Base-by-base conservation (phyloP, 2,888 invertebrate genomes). In the Tetranychus piercei region DNA sequence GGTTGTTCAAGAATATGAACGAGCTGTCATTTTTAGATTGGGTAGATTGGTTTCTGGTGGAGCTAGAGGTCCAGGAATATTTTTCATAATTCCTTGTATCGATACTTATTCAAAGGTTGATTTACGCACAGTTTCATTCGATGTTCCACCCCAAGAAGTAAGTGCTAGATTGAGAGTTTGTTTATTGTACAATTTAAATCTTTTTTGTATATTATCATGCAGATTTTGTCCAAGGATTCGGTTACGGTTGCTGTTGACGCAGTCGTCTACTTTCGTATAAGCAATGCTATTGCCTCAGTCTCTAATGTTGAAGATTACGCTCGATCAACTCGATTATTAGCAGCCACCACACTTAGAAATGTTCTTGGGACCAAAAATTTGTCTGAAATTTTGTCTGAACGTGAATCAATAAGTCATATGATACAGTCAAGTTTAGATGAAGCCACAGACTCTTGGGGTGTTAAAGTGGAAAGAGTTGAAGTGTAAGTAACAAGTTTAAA, bases 101-200 rank as follows among this genome's bases (percentile, higher is more conserved):
- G 96, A 94, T 83, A 90, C 89, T 72, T 96, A 95, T 82, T 91
- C 92, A 44, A 89, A 93, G 78, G 94, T 97, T 43, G 96, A 97
- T 82, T 85, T 97, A 78, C 88, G 97, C 72, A 95, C 95, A 4
- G 88, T 95, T 0, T 94, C 94, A 0, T 97, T 96, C 82, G 96
- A 97, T 81, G 92, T 97, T 73, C 96, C 96, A 72, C 94, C 96
- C 0, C 96, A 97, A 85, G 96, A 96, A 88, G 94, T 94, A 74
- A 74, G 72, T 44, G 34, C 7, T 55, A 55, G 15, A 15, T 55
- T 55, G 55, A 5, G 34, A 34, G 34, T 34, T 34, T 34, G 34
- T 34, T 34, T 4, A 34, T 34, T 34, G 34, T 34, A 55, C 7
- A 55, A 55, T 55, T 55, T 55, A 15, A 0, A 7, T 55, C 2